These are phyloP conservation scores for Neocrepidodera transversa DNA, from an alignment of 2,888 invertebrate genomes.

Conservation along the genomic window DNA sequence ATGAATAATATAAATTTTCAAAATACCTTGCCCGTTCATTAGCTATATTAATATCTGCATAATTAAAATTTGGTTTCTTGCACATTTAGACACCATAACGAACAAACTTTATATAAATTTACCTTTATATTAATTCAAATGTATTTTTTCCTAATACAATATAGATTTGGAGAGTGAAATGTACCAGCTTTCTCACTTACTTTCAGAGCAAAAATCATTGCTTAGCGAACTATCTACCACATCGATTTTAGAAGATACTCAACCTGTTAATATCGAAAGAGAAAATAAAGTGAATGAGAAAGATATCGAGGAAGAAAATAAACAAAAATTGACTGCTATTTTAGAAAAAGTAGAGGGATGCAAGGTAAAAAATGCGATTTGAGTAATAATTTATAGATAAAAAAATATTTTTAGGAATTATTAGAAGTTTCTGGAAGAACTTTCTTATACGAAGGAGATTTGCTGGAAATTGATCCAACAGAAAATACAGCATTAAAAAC, in stretches of 20 bases:
- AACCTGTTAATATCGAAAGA: constrained; percentile 55
- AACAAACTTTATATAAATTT: no score
- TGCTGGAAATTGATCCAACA: constrained; percentile 87
- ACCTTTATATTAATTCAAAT: no score
- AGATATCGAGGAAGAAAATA: constrained; percentile 64
- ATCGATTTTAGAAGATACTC: constrained; percentile 65
- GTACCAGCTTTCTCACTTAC: constrained; percentile 94
- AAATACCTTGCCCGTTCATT: no score
- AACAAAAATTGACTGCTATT: constrained; percentile 72
- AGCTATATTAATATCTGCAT: no score
- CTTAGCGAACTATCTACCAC: constrained; percentile 78
- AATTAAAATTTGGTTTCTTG: no score
- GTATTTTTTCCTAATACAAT: constrained; percentile 33
- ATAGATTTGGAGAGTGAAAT: constrained; percentile 94
- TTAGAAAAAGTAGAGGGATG: constrained; percentile 89
- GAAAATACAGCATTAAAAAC: constrained; percentile 86
- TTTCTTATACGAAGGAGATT: constrained; percentile 89
- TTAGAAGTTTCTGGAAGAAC: constrained; percentile 78
- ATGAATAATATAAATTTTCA: constrained; percentile 1
- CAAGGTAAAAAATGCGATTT: constrained; percentile 62
- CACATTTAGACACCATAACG: no score
- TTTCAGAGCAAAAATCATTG: constrained; percentile 90
- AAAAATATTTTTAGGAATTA: constrained; percentile 64
- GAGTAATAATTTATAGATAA: constrained; percentile 33
- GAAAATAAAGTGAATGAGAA: constrained; percentile 57